phyloP scores from a whole-genome alignment of 2,113 vertebrate species.

The Terrapene triunguis region DNA sequence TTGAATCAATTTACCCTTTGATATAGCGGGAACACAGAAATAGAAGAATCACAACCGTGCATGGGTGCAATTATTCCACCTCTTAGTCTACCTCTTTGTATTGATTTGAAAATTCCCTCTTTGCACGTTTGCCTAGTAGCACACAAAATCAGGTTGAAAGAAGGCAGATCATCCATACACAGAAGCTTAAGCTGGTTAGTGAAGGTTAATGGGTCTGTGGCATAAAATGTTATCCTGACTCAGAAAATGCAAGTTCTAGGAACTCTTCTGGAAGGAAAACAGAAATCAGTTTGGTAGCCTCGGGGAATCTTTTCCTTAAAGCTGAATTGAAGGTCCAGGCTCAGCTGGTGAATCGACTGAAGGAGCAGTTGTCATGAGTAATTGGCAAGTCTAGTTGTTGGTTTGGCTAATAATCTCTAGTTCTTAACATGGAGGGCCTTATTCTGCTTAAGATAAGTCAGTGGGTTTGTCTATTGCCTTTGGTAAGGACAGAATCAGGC shows the following conservation, averaged over 20 bases:
- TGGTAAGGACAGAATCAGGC: neutral
- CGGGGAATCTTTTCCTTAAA: neutral
- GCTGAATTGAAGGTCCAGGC: neutral
- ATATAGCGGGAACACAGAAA: neutral
- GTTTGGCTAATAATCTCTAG: neutral
- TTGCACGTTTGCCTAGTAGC: neutral
- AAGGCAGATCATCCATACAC: neutral
- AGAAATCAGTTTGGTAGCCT: neutral
- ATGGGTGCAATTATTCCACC: neutral
- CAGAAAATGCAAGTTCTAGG: neutral
- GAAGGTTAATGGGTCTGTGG: neutral
- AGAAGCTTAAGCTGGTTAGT: neutral
- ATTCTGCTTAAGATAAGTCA: neutral
- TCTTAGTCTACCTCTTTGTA: neutral
- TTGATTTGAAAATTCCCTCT: neutral
- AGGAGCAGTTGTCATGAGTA: neutral
- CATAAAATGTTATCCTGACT: neutral
- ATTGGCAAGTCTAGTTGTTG: neutral
- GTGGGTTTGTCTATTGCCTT: neutral
- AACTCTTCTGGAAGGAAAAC: neutral
- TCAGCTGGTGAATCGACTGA: neutral
- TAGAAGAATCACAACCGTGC: neutral
- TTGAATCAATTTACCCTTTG: neutral
- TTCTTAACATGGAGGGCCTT: neutral
- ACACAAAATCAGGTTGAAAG: neutral